A percentile compares a stretch with the other conserved stretches of the same genome.
These are phyloP conservation scores for Dipodomys spectabilis DNA, from an alignment of 2,113 vertebrate genomes.

Conservation along the genomic window DNA sequence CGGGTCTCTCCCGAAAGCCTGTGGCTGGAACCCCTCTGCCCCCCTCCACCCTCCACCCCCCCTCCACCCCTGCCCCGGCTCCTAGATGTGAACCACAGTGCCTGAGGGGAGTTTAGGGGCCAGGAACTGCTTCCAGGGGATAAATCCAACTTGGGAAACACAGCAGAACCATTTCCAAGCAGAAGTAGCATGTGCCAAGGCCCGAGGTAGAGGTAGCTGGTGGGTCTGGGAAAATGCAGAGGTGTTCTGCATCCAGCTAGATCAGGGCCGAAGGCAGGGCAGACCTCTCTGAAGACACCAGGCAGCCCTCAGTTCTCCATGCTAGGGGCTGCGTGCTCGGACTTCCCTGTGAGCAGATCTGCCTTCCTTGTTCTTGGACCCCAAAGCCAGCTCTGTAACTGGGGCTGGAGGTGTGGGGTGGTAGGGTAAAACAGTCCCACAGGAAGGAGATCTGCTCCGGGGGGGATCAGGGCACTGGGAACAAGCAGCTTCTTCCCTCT, in stretches of 20 bases:
- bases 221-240: background rate
- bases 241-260: background rate
- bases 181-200: background rate
- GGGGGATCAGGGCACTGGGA: too few species aligned
- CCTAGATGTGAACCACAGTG: background rate
- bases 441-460: too few species aligned
- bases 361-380: too few species aligned
- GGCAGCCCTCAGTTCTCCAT: background rate
- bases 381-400: too few species aligned
- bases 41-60: too few species aligned
- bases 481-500: too few species aligned
- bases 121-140: background rate
- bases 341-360: too few species aligned
- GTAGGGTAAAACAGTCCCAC: too few species aligned
- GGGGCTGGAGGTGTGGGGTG: too few species aligned
- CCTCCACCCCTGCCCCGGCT: too few species aligned
- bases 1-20: background rate
- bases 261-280: background rate
- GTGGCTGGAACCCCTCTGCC: rapidly evolving
- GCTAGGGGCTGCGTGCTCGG: background rate
- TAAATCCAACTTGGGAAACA: background rate
- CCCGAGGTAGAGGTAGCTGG: background rate
- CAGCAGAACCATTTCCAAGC: background rate
- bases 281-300: background rate
- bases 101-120: background rate